Evolutionary conservation across 1,140 invertebrate species (phyloP).

Genomic region (Coenobita brevimanus): DNA sequence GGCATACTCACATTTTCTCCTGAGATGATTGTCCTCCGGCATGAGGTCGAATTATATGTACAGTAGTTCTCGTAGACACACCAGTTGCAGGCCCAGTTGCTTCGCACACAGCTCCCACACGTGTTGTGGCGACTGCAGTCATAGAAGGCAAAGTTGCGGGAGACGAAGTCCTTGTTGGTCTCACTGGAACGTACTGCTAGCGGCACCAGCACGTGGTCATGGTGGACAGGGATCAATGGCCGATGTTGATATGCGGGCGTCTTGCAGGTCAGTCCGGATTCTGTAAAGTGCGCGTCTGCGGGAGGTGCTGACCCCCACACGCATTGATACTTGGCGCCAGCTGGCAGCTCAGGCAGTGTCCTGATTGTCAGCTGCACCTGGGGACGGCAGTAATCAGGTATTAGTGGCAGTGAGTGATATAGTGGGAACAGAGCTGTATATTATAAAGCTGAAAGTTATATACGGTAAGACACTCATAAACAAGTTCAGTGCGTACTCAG

Average conservation of each 20-base stretch:
- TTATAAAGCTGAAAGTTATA: background rate
- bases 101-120: slow-evolving; percentile 89
- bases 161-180: slow-evolving; percentile 96
- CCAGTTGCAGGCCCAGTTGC: slow-evolving; percentile 95
- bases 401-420: background rate
- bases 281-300: slow-evolving; percentile 87
- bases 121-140: slow-evolving; percentile 92
- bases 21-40: slow-evolving; percentile 87
- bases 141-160: slow-evolving; percentile 93
- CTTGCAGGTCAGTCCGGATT: slow-evolving; percentile 86
- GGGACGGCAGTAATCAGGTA: slow-evolving; percentile 69
- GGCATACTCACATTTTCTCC: slow-evolving; percentile 82
- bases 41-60: slow-evolving; percentile 87
- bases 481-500: no score
- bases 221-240: slow-evolving; percentile 82
- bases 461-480: background rate
- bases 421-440: no score
- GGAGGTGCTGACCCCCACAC: slow-evolving; percentile 88
- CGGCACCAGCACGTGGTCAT: slow-evolving; percentile 92
- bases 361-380: slow-evolving; percentile 89
- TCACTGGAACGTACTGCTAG: slow-evolving; percentile 93
- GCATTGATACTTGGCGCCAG: slow-evolving; percentile 93
- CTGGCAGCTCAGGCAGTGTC: slow-evolving; percentile 89
- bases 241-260: slow-evolving; percentile 82
- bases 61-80: slow-evolving; percentile 97